These are phyloP conservation scores for Xiphophorus hellerii DNA, from an alignment of 2,113 vertebrate species.

Conservation along the genomic window DNA sequence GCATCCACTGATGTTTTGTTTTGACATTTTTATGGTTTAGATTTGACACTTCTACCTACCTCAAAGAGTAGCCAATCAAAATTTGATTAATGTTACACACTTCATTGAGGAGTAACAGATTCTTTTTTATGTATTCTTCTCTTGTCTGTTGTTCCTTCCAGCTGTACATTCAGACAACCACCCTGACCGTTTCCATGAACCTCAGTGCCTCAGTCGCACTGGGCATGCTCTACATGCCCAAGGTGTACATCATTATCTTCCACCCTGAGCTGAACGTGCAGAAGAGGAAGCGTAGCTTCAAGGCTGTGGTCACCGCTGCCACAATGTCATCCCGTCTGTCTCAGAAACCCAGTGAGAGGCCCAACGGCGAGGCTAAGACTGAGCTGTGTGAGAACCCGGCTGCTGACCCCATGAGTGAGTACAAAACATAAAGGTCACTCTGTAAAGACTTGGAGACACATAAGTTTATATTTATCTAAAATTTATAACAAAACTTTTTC, in stretches of 20 bases:
- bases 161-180: slow-evolving; percentile 98
- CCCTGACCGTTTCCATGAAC: slow-evolving; percentile 98
- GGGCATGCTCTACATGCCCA: slow-evolving; percentile 98
- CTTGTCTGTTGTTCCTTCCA: slow-evolving; percentile 74
- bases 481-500: background rate
- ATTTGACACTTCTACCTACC: slow-evolving; percentile 20
- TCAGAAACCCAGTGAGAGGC: slow-evolving; percentile 91
- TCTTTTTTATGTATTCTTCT: slow-evolving; percentile 2
- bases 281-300: slow-evolving; percentile 96
- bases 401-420: slow-evolving; percentile 79
- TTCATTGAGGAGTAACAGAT: background rate
- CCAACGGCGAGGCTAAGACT: slow-evolving; percentile 95
- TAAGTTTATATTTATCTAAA: background rate
- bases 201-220: slow-evolving; percentile 96
- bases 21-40: slow-evolving; percentile 32
- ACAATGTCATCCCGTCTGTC: slow-evolving; percentile 94
- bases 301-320: slow-evolving; percentile 94
- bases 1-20: slow-evolving; percentile 18
- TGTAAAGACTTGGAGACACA: background rate
- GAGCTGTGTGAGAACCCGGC: slow-evolving; percentile 91
- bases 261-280: slow-evolving; percentile 96
- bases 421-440: background rate
- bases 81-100: background rate
- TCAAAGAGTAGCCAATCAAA: slow-evolving; percentile 14
- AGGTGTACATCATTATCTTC: slow-evolving; percentile 98